phyloP scores from a whole-genome alignment of 2,888 invertebrate species.

The Meghimatium bilineatum region DNA sequence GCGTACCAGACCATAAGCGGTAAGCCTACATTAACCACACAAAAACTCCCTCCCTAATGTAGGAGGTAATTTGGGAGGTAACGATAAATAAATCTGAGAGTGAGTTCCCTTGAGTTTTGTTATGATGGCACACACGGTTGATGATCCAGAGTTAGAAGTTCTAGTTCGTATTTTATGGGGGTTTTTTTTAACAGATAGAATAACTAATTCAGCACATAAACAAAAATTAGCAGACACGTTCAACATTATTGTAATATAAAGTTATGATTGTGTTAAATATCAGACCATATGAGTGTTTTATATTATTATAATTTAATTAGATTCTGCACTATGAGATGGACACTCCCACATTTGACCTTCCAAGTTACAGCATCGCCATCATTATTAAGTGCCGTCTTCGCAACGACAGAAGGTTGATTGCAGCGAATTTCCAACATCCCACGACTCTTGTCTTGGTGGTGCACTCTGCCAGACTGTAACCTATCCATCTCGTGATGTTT shows the following conservation, averaged over 20 bases:
- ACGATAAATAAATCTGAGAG: neutral
- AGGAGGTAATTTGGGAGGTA: no score
- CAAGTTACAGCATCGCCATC: no score
- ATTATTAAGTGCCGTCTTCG: no score
- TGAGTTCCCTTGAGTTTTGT: conserved; percentile 15
- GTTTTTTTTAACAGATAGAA: no score
- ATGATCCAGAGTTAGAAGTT: conserved; percentile 31
- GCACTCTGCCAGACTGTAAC: no score
- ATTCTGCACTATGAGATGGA: neutral
- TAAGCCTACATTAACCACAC: no score
- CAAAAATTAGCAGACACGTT: neutral
- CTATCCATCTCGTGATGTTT: no score
- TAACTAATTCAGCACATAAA: neutral
- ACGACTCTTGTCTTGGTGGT: no score
- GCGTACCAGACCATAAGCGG: no score
- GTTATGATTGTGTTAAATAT: neutral
- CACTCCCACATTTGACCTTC: neutral
- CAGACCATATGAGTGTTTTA: neutral
- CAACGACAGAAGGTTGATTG: no score
- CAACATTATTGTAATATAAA: neutral
- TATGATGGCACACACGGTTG: conserved; percentile 12
- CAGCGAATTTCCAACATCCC: no score
- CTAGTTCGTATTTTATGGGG: conserved; percentile 25
- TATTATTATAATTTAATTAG: neutral
- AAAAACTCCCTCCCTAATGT: no score